phyloP scores from a whole-genome alignment of 2,888 invertebrate species.

The Myopa testacea region DNA sequence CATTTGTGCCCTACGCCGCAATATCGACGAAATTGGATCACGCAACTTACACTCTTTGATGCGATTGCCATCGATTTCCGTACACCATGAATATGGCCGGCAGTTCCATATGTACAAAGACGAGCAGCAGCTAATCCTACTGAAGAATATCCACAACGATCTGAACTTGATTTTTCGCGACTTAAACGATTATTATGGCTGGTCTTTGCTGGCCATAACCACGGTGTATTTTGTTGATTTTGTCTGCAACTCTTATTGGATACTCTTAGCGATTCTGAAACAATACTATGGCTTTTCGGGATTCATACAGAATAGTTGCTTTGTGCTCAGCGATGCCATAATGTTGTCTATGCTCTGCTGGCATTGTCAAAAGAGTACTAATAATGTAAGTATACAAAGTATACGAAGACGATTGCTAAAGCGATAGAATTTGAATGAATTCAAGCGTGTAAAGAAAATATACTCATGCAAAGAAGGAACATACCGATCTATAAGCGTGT shows the following conservation, averaged over 20 bases:
- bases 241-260: conserved; percentile 63
- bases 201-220: conserved; percentile 61
- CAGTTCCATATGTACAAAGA: conserved; percentile 32
- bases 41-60: conserved; percentile 46
- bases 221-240: conserved; percentile 61
- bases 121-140: conserved; percentile 48
- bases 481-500: too few species aligned
- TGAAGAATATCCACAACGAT: conserved; percentile 60
- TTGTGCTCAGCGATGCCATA: conserved; percentile 48
- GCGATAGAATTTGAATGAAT: too few species aligned
- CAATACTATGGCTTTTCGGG: neutral
- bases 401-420: too few species aligned
- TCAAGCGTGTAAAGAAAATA: too few species aligned
- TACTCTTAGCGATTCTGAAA: conserved; percentile 47
- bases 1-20: conserved; percentile 46
- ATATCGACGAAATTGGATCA: conserved; percentile 50
- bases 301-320: conserved; percentile 46
- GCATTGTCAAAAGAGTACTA: conserved; percentile 59
- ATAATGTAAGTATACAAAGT: conserved; percentile 53
- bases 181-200: conserved; percentile 62
- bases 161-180: conserved; percentile 56
- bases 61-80: neutral
- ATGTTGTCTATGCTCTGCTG: conserved; percentile 56
- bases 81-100: neutral
- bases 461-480: too few species aligned